Percentiles rank a stretch among this genome's conserved stretches.
These are phyloP conservation scores for Acronicta alni DNA, from an alignment of 2,888 invertebrate species.

Conservation along the genomic window DNA sequence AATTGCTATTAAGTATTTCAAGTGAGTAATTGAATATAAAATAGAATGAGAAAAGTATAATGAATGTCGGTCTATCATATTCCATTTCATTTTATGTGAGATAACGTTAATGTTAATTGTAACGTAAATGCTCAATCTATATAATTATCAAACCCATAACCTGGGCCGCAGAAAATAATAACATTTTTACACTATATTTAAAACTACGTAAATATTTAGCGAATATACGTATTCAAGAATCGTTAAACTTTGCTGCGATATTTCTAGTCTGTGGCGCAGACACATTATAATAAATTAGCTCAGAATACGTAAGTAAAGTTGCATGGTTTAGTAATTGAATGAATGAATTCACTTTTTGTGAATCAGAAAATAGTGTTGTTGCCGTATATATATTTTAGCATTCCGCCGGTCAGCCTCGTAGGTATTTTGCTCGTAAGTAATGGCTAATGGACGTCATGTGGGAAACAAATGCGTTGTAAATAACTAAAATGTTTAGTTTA, in stretches of 20 bases:
- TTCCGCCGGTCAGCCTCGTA: constrained; percentile 9
- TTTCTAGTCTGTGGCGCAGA: constrained; percentile 29
- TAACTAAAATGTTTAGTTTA: constrained; percentile 46
- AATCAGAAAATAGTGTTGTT: constrained; percentile 39
- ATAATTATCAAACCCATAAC: constrained; percentile 36
- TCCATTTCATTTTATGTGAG: neutral
- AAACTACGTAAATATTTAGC: constrained; percentile 47
- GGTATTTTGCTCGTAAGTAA: constrained; percentile 43
- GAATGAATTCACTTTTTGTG: constrained; percentile 41
- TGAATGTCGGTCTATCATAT: neutral
- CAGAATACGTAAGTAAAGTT: constrained; percentile 24
- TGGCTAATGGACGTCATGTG: constrained; percentile 46
- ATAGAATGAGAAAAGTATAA: neutral
- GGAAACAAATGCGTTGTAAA: constrained; percentile 46
- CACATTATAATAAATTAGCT: constrained; percentile 36
- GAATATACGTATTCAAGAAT: constrained; percentile 29
- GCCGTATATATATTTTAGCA: constrained; percentile 38
- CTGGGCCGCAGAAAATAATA: constrained; percentile 27
- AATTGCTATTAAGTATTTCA: too few relatives aligned
- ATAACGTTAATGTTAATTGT: neutral
- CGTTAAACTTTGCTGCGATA: constrained; percentile 33
- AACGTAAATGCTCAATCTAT: constrained; percentile 32
- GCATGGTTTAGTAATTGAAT: constrained; percentile 34
- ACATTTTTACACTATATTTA: constrained; percentile 36
- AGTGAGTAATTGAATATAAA: neutral